phyloP scores from a whole-genome alignment of 2,797 vertebrate species.

The Centroberyx gerrardi region DNA sequence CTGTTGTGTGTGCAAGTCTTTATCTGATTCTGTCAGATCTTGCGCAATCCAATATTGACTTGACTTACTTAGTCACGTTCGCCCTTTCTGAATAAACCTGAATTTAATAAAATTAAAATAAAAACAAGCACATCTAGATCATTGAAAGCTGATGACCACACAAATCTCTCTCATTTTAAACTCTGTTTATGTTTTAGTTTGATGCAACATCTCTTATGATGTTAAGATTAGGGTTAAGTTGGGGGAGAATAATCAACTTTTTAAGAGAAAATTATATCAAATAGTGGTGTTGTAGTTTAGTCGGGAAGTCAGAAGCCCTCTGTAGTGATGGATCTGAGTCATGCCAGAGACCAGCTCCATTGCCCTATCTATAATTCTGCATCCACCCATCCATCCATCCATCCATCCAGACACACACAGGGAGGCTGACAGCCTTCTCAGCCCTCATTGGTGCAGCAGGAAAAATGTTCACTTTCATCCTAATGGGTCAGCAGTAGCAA shows the following conservation, averaged over 20 bases:
- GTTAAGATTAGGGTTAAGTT: background rate
- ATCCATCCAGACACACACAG: conserved; percentile 13
- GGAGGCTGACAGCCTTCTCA: conserved; percentile 27
- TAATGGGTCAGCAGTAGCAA: conserved; percentile 47
- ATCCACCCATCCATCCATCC: conserved; percentile 22
- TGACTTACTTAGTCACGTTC: background rate
- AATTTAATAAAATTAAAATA: background rate
- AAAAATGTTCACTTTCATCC: conserved; percentile 45
- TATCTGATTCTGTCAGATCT: background rate
- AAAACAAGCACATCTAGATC: background rate
- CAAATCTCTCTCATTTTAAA: too few relatives aligned
- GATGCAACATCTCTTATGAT: background rate
- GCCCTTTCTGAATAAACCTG: background rate
- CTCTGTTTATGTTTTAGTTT: background rate
- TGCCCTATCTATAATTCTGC: conserved; percentile 19
- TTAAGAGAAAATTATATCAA: conserved; percentile 14
- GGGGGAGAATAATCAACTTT: background rate
- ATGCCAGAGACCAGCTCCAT: conserved; percentile 38
- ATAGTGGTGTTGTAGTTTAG: background rate
- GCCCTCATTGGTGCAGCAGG: conserved; percentile 14
- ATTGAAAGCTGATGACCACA: too few relatives aligned
- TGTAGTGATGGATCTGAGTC: conserved; percentile 43
- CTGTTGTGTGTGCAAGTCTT: conserved; percentile 21
- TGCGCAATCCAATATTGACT: conserved; percentile 4
- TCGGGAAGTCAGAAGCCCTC: background rate